Evolutionary conservation across 2,113 vertebrate genomes (phyloP).

Genomic region (Aptenodytes patagonicus): DNA sequence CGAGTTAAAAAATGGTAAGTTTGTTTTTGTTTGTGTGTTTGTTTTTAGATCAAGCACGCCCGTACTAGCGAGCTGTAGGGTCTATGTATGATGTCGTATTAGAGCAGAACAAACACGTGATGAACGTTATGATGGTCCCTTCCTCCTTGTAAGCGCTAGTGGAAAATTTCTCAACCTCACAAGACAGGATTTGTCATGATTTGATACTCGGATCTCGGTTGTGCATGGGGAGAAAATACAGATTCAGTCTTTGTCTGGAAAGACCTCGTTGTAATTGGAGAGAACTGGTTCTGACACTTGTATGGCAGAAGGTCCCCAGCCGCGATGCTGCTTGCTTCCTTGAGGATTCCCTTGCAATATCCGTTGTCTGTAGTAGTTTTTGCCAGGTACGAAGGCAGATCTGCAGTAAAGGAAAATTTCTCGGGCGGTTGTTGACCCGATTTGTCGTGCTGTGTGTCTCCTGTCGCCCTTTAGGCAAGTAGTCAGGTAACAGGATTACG

Average conservation of each 20-base stretch:
- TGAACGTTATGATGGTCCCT: background rate
- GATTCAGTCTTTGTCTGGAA: background rate
- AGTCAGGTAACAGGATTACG: background rate
- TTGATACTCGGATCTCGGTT: background rate
- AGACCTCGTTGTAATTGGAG: background rate
- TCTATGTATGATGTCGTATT: background rate
- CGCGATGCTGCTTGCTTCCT: background rate
- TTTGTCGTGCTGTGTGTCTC: background rate
- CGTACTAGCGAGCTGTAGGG: accelerated
- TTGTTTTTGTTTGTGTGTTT: background rate
- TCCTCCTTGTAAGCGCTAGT: background rate
- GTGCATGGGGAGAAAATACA: background rate
- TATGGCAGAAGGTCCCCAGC: background rate
- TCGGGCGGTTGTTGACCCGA: background rate
- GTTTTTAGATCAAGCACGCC: background rate
- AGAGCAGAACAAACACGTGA: background rate
- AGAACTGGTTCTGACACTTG: background rate
- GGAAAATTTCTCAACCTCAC: background rate
- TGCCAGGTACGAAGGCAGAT: background rate
- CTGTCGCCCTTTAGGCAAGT: background rate
- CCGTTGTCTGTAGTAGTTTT: background rate
- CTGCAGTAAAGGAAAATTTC: background rate
- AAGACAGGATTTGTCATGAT: background rate
- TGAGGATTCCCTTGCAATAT: background rate
- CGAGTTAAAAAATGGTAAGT: slow-evolving; percentile 8